A percentile compares a stretch with the other conserved stretches of the same genome.
Conservation (phyloP, 1,140 invertebrate genomes). For the Diachasmimorpha longicaudata region DNA sequence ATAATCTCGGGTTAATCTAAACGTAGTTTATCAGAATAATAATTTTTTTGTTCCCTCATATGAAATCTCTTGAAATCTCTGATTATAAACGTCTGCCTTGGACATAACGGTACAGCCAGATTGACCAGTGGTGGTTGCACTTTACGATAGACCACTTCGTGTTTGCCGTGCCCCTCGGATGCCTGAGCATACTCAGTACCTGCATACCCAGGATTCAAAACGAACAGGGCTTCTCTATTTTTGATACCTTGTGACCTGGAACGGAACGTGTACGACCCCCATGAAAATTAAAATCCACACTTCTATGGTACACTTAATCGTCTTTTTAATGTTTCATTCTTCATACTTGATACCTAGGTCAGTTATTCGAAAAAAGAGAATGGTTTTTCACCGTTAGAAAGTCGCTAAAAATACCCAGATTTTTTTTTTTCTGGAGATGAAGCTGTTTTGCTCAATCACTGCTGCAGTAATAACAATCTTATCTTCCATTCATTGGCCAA, state of each 20-base stretch:
- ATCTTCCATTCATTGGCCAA: background rate
- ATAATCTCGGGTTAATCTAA: background rate
- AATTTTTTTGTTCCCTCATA: too few species aligned
- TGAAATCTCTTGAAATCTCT: slow-evolving; percentile 1
- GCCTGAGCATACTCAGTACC: background rate
- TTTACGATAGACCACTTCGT: background rate
- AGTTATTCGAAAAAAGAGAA: background rate
- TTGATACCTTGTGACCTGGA: background rate
- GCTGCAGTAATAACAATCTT: background rate
- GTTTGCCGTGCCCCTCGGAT: slow-evolving; percentile 1
- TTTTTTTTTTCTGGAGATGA: background rate
- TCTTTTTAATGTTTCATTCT: background rate
- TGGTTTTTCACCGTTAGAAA: background rate
- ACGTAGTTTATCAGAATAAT: background rate
- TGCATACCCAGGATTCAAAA: background rate
- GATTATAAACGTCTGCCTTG: slow-evolving; percentile 1
- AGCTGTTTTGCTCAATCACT: background rate
- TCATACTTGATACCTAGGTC: background rate
- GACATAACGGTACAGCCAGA: background rate
- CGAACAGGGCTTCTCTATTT: background rate
- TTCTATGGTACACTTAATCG: background rate
- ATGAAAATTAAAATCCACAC: background rate
- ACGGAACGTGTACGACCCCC: slow-evolving; percentile 7
- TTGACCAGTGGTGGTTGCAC: slow-evolving; percentile 8
- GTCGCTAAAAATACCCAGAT: background rate